These are phyloP conservation scores for Heliconius charithonia DNA, from an alignment of 2,888 invertebrate genomes.

Conservation along the genomic window DNA sequence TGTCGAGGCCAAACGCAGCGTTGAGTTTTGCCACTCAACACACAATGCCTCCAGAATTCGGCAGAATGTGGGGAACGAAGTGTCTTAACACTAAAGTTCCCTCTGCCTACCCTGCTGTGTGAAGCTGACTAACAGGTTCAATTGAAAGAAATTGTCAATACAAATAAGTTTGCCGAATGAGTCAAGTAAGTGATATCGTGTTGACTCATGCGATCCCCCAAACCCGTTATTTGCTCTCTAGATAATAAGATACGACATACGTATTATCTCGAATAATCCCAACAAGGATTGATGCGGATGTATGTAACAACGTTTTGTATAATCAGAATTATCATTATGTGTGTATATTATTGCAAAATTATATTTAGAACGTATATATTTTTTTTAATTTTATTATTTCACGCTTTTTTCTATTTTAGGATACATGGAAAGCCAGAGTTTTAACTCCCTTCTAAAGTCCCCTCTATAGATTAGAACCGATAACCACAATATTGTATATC, in stretches of 20 bases:
- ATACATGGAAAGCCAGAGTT: no score
- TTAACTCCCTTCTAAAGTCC: no score
- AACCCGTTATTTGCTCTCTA: constrained; percentile 76
- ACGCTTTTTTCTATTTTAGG: background rate
- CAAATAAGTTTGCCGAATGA: constrained; percentile 65
- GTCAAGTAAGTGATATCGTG: constrained; percentile 77
- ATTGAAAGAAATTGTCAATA: constrained; percentile 43
- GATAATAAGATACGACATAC: constrained; percentile 83
- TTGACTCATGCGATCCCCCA: constrained; percentile 70
- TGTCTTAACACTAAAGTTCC: no score
- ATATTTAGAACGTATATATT: background rate
- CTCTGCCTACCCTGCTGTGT: no score
- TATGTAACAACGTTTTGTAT: constrained; percentile 7
- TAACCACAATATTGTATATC: no score
- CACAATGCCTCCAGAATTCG: no score
- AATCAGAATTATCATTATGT: background rate
- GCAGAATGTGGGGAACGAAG: no score
- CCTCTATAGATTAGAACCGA: no score
- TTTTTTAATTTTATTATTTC: background rate
- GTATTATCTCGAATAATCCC: constrained; percentile 81
- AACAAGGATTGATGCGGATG: constrained; percentile 62
- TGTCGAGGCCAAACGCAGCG: no score
- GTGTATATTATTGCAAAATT: background rate
- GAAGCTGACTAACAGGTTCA: background rate
- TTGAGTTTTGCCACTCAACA: no score